These are phyloP conservation scores for Dryomyza anilis DNA, from an alignment of 2,888 invertebrate genomes.

Conservation along the genomic window DNA sequence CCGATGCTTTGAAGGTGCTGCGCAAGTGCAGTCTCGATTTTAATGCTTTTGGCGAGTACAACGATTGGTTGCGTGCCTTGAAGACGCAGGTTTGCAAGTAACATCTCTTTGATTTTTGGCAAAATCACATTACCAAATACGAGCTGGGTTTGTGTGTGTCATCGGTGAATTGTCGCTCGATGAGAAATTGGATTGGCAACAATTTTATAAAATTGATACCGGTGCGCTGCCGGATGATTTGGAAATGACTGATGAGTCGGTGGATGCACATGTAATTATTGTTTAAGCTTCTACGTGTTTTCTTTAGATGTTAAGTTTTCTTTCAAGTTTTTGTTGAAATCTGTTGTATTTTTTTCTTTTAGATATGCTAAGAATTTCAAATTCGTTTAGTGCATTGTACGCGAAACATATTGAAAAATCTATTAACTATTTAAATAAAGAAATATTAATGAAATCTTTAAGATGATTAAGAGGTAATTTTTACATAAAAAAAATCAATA, in stretches of 20 bases:
- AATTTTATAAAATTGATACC: constrained; percentile 42
- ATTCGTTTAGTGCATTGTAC: no score
- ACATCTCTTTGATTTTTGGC: constrained; percentile 51
- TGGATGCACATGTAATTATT: no score
- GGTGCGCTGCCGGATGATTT: constrained; percentile 11
- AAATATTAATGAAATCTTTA: no score
- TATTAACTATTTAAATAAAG: no score
- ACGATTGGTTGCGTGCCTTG: constrained; percentile 51
- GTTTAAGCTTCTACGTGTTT: no score
- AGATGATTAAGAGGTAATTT: no score
- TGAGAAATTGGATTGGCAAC: constrained; percentile 43
- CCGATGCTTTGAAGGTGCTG: constrained; percentile 46
- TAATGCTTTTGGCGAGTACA: constrained; percentile 50
- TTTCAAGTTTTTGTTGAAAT: no score
- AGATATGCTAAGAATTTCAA: no score
- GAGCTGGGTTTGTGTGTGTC: constrained; percentile 51
- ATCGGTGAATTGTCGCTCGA: constrained; percentile 46
- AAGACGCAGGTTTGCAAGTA: constrained; percentile 39
- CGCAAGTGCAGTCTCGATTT: constrained; percentile 48
- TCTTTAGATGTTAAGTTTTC: no score
- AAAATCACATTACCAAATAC: constrained; percentile 44
- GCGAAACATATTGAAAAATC: no score
- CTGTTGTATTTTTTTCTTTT: no score
- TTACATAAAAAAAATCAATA: no score
- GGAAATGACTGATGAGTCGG: constrained; percentile 35